Percentiles rank a stretch among this genome's conserved stretches.
phyloP scores from a whole-genome alignment of 1,140 invertebrate species.

The Drosophila serrata region DNA sequence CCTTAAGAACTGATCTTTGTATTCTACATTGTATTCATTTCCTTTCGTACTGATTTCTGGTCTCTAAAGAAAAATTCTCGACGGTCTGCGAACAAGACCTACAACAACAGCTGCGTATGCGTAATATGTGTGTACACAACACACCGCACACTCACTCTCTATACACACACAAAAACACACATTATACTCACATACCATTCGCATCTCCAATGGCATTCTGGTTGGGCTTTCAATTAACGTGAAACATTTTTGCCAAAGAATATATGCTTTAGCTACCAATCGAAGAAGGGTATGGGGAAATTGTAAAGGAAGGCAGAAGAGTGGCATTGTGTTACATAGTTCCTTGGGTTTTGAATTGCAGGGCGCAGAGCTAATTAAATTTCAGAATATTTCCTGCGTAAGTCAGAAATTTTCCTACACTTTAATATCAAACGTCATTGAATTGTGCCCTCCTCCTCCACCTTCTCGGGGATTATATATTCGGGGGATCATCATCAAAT shows the following conservation, averaged over 20 bases:
- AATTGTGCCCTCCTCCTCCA: not conserved
- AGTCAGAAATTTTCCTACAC: slow-evolving; percentile 43
- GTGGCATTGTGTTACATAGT: slow-evolving; percentile 48
- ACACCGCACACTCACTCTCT: slow-evolving; percentile 5
- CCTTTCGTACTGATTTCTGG: not conserved
- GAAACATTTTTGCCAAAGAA: slow-evolving; percentile 74
- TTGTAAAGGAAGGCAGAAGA: slow-evolving; percentile 5
- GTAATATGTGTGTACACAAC: slow-evolving; percentile 14
- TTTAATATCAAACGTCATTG: slow-evolving; percentile 69
- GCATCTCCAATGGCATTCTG: slow-evolving; percentile 44
- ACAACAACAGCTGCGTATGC: slow-evolving; percentile 76
- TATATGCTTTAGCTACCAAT: slow-evolving; percentile 20
- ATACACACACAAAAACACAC: slow-evolving; percentile 10
- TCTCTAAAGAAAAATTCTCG: slow-evolving; percentile 4
- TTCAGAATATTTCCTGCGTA: slow-evolving; percentile 12
- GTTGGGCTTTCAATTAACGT: slow-evolving; percentile 75
- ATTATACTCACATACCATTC: not conserved
- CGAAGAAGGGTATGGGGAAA: not conserved
- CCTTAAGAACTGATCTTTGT: not conserved
- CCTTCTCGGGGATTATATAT: slow-evolving; percentile 49
- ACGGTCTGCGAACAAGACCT: slow-evolving; percentile 50
- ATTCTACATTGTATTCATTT: slow-evolving; percentile 8
- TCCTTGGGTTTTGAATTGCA: slow-evolving; percentile 31
- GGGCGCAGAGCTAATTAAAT: slow-evolving; percentile 28
- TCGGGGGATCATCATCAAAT: slow-evolving; percentile 62